Evolutionary conservation across 64 coral and sea anemone genomes (phyloP), one percentile per base, ranked within the genome.

Genomic region (Stylophora pistillata): DNA sequence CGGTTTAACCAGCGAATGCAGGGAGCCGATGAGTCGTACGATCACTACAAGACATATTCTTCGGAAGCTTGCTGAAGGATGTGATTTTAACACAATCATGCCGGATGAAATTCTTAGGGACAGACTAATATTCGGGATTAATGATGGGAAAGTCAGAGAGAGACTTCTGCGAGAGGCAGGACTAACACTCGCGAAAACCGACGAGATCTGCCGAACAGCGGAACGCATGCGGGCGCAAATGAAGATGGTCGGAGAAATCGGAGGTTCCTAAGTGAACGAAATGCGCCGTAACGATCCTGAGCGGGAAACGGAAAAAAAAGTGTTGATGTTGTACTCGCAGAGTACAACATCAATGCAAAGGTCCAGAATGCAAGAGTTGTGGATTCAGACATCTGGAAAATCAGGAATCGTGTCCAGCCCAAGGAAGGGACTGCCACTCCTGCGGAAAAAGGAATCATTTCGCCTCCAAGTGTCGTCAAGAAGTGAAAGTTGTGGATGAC

Each of bases 81-180:
- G 91, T 20, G 66, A 93, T 2, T 93, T 93, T 15, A 55, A 82
- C 28, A 75, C 91, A 5, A 93, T 88, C 25, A 88, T 18, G 20
- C 91, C 91, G 0, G 86, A 93, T 0, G 91, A 93, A 76, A 93
- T 88, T 4, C 30, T 93, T 14, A 73, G 91, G 52, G 85, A 93
- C 68, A 17, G 76, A 15, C 55, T 88, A 5, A 68, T 93, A 29
- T 93, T 93, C 63, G 64, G 85, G 18, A 93, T 93, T 53, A 2
- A 12, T 53, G 91, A 93, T 60, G 58, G 55, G 26, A 93, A 87
- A 61, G 85, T 93, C 21, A 53, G 78, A 88, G 91, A 93, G 64
- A 1, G 86, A 71, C 70, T 88, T 55, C 74, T 89, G 58, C 76
- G 91, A 53, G 92, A 85, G 28, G 55, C 86, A 30, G 57, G 69